These are phyloP conservation scores for Sebastes matsubarae DNA, from an alignment of 2,797 vertebrate species.

Conservation along the genomic window DNA sequence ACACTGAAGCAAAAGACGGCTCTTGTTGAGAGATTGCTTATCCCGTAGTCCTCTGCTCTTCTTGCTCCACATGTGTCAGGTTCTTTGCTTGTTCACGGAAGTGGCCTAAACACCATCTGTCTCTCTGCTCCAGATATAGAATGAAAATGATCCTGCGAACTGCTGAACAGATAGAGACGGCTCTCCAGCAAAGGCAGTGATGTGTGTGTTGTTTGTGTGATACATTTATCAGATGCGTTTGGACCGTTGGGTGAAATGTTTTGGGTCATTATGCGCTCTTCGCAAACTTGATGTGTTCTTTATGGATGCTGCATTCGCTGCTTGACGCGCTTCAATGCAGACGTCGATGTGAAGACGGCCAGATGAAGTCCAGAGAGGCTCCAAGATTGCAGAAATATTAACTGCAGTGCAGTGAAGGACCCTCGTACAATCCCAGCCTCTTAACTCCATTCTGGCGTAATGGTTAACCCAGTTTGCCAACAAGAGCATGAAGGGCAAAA, in stretches of 20 bases:
- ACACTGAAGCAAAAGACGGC: constrained; percentile 32
- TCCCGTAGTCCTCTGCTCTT: constrained; percentile 30
- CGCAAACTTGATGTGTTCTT: constrained; percentile 12
- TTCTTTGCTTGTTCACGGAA: constrained; percentile 30
- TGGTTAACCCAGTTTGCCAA: constrained; percentile 17
- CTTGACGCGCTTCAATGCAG: constrained; percentile 19
- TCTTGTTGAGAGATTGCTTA: constrained; percentile 51
- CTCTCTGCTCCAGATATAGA: constrained; percentile 26
- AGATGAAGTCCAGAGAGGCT: constrained; percentile 5
- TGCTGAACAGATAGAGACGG: constrained; percentile 11
- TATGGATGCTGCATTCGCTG: constrained; percentile 32
- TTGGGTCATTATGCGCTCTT: background rate
- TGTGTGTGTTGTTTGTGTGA: constrained; percentile 22
- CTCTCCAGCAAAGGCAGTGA: background rate
- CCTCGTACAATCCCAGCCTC: constrained; percentile 11
- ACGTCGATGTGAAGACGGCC: constrained; percentile 31
- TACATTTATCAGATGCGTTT: constrained; percentile 9
- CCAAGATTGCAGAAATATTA: constrained; percentile 32
- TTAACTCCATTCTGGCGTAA: constrained; percentile 16
- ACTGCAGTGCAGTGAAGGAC: constrained; percentile 22
- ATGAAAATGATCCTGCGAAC: constrained; percentile 4
- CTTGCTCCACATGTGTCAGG: constrained; percentile 36
- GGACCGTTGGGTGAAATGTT: constrained; percentile 8
- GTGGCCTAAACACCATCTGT: constrained; percentile 39
- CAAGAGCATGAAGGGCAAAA: constrained; percentile 12